phyloP scores from a whole-genome alignment of 2,888 invertebrate genomes.

The Orthosia incerta region DNA sequence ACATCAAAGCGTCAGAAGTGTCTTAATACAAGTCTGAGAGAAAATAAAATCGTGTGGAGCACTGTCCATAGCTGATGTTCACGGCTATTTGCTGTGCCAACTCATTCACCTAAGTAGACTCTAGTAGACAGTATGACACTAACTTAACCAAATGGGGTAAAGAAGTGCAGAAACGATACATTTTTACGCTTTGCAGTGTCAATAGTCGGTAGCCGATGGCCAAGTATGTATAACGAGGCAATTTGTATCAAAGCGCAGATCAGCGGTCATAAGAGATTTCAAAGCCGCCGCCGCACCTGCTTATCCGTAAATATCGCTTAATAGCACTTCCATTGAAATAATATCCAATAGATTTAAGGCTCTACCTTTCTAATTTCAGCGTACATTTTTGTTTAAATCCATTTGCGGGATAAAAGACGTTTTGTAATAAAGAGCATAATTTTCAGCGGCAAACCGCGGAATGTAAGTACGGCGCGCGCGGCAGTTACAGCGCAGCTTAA shows the following conservation, averaged over 20 bases:
- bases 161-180: slow-evolving; percentile 39
- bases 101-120: neutral
- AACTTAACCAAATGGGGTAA: slow-evolving; percentile 25
- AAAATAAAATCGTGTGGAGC: neutral
- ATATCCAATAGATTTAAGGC: slow-evolving; percentile 38
- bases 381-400: slow-evolving; percentile 49
- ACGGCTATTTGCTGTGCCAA: neutral
- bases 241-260: slow-evolving; percentile 86
- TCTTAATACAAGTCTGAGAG: neutral
- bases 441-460: slow-evolving; percentile 86
- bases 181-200: slow-evolving; percentile 56
- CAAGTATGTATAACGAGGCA: slow-evolving; percentile 80
- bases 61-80: neutral
- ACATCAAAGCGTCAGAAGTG: slow-evolving; percentile 43
- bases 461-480: slow-evolving; percentile 78
- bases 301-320: slow-evolving; percentile 83
- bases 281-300: slow-evolving; percentile 87
- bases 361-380: slow-evolving; percentile 50
- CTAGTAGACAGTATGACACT: slow-evolving; percentile 10
- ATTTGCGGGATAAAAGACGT: slow-evolving; percentile 58
- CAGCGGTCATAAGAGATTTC: slow-evolving; percentile 78
- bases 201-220: slow-evolving; percentile 60
- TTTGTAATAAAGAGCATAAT: slow-evolving; percentile 65
- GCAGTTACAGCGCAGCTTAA: slow-evolving; percentile 66
- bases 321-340: slow-evolving; percentile 72